Conservation (phyloP, 2,113 vertebrate genomes). For the Odocoileus virginianus region DNA sequence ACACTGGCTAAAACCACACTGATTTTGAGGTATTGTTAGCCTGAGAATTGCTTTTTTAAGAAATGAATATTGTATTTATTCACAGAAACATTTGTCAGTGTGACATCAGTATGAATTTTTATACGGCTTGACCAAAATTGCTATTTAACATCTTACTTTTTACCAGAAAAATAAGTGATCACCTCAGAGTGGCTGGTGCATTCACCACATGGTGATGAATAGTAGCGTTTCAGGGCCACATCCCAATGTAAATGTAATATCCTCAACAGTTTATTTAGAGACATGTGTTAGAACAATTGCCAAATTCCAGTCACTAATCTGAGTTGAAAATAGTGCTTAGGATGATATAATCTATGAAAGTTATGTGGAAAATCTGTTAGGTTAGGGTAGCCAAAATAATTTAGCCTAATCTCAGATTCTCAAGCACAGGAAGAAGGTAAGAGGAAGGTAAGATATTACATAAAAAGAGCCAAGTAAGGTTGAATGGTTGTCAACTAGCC, state of each 20-base stretch:
- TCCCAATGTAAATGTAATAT: not conserved
- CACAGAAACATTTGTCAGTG: not conserved
- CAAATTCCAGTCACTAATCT: not conserved
- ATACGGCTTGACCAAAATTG: not conserved
- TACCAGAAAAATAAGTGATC: not conserved
- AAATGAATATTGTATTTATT: not conserved
- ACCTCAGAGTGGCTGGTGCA: not conserved
- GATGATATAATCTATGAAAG: not conserved
- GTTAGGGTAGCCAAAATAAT: not conserved
- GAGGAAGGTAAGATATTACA: not conserved
- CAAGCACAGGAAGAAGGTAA: not conserved
- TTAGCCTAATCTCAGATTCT: not conserved
- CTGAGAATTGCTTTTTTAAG: not conserved
- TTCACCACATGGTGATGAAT: not conserved
- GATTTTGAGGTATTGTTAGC: not conserved
- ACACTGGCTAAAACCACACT: not conserved
- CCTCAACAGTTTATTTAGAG: not conserved
- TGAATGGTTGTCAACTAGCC: not conserved
- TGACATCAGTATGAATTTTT: not conserved
- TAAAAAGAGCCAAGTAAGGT: not conserved
- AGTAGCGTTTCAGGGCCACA: not conserved
- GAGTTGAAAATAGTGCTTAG: not conserved
- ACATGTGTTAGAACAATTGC: not conserved
- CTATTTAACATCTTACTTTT: not conserved
- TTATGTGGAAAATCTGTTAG: not conserved